A percentile compares a stretch with the other conserved stretches of the same genome.
Conservation (phyloP, 2,797 vertebrate species). For the Uromys caudimaculatus region DNA sequence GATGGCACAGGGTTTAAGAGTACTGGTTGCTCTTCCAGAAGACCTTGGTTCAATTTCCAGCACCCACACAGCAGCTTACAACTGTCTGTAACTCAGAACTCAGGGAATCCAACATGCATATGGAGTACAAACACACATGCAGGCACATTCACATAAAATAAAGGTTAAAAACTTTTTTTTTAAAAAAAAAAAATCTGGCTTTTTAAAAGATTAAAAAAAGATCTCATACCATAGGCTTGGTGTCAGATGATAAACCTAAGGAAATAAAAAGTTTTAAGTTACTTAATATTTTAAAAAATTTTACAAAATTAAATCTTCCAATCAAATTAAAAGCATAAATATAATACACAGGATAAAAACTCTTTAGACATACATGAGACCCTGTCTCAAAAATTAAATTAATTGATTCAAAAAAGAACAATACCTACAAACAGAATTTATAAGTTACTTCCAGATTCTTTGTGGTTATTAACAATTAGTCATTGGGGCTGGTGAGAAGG, state of each 20-base stretch:
- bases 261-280: constrained; percentile 52
- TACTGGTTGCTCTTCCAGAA: neutral
- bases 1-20: neutral
- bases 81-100: neutral
- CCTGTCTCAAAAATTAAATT: neutral
- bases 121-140: neutral
- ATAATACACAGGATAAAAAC: constrained; percentile 2
- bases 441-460: neutral
- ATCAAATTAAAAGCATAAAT: constrained; percentile 50
- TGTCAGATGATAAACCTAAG: constrained; percentile 88
- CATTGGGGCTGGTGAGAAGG: neutral
- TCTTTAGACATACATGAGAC: constrained; percentile 15
- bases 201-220: neutral
- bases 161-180: neutral
- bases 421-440: neutral
- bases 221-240: constrained; percentile 91
- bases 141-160: neutral
- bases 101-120: neutral
- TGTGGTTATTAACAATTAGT: neutral
- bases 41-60: neutral
- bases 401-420: neutral
- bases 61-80: neutral
- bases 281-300: constrained; percentile 64
- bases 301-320: constrained; percentile 65
- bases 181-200: neutral